Conservation (phyloP, 2,113 vertebrate genomes). For the Choloepus hoffmanni region DNA sequence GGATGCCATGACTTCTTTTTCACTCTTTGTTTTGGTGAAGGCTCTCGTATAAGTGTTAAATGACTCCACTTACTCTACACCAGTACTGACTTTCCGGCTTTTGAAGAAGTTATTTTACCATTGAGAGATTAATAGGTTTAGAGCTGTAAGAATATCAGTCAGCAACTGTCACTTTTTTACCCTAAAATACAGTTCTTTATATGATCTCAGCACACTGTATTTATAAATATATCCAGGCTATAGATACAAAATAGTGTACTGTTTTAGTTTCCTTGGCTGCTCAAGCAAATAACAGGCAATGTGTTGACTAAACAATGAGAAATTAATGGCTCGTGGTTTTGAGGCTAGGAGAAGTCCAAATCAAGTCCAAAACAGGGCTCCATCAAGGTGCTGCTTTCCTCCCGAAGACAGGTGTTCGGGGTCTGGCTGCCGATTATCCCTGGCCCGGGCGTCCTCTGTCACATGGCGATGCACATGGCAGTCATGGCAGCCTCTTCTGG, state of each 20-base stretch:
- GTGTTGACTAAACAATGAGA: too few species aligned
- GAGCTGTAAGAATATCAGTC: neutral
- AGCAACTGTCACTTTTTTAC: neutral
- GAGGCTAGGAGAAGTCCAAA: too few species aligned
- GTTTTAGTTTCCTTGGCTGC: too few species aligned
- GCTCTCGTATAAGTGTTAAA: neutral
- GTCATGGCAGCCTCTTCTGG: too few species aligned
- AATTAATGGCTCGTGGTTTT: too few species aligned
- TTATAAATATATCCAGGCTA: neutral
- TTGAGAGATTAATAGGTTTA: neutral
- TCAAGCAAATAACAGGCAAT: too few species aligned
- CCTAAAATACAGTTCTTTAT: neutral
- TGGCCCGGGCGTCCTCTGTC: too few species aligned
- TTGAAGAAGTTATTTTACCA: conserved; percentile 9
- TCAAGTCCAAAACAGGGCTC: too few species aligned
- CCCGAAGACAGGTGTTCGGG: too few species aligned
- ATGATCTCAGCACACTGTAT: neutral
- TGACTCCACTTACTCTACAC: neutral
- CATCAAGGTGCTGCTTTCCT: too few species aligned
- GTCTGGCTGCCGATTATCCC: too few species aligned
- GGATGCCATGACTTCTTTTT: neutral
- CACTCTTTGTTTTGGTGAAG: neutral
- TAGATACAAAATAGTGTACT: neutral
- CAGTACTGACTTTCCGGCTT: neutral
- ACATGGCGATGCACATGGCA: too few species aligned